Evolutionary conservation across 2,113 vertebrate species (phyloP), one percentile per base, ranked within the genome.

Genomic region (Eublepharis macularius): DNA sequence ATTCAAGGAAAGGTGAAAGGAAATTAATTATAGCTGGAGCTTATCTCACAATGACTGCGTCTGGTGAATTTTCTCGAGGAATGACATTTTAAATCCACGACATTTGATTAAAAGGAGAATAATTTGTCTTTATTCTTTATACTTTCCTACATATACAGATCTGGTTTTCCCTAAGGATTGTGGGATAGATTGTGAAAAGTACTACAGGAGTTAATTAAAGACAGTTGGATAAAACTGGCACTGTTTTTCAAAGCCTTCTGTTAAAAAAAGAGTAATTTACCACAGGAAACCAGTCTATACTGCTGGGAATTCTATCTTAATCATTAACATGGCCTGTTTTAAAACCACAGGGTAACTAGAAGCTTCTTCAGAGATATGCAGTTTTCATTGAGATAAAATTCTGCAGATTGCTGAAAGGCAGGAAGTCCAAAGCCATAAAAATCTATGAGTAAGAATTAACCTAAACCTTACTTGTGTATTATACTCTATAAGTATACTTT

Each of bases 21-120:
- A 41, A 80, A 86, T 76, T 75, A 66, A 84, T 91, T 57, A 81
- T 0, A 32, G 78, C 81, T 86, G 12, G 34, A 81, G 89, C 12
- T 6, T 60, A 29, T 77, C 43, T n/a, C 65, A 81, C 90, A 90
- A 87, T 86, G 87, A 93, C 88, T 90, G 78, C 65, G 85, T 86
- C 83, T 92, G 89, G 90, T 85, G 84, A 94, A 80, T 89, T 86
- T 45, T 77, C 0, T 2, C 73, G 87, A 86, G 88, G 88, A 90
- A 85, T 16, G 26, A 80, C 79, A 87, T 86, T 87, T 89, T 32
- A 91, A 91, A 89, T 75, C 74, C n/a, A 73, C 45, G 66, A 90
- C 83, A 91, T 88, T 92, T 90, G 88, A 92, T 93, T 93, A 89
- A 92, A 89, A 87, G 60, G 86, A 76, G 81, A 89, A 89, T 88